phyloP scores from a whole-genome alignment of 53 echinoderm and acorn worm species.

The Paelopatides confundens region DNA sequence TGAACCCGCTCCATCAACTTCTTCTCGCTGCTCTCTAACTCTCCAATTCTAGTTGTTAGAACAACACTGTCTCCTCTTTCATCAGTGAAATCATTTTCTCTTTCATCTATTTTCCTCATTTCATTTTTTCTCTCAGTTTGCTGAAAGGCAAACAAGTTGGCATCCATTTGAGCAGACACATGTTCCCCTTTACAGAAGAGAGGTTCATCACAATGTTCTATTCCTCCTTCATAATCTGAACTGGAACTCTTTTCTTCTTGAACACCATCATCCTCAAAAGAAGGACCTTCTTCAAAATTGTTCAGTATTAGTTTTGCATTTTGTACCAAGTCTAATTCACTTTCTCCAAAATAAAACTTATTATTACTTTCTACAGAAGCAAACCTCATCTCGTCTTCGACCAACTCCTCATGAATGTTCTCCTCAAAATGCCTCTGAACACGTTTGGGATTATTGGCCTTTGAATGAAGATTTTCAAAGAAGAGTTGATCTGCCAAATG shows the following conservation, averaged over 20 bases:
- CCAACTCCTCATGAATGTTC: background rate
- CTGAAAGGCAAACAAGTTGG: conserved; percentile 16
- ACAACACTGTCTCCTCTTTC: background rate
- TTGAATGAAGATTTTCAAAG: background rate
- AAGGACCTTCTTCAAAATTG: conserved; percentile 16
- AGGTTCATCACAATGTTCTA: background rate
- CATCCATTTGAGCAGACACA: background rate
- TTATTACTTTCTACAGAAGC: background rate
- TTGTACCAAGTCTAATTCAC: background rate
- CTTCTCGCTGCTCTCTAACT: conserved; percentile 69
- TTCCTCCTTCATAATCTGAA: background rate
- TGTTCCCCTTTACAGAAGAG: background rate
- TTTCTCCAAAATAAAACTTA: background rate
- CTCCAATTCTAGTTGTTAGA: conserved; percentile 37
- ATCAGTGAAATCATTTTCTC: background rate
- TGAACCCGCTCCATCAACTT: conserved; percentile 65
- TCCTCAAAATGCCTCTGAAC: conserved; percentile 8
- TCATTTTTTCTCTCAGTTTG: conserved; percentile 9
- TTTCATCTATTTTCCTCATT: background rate
- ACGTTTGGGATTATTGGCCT: background rate
- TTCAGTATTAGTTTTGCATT: background rate
- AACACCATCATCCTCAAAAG: background rate
- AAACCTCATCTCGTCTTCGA: background rate
- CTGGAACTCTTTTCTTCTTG: background rate
- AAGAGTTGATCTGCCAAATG: background rate